These are phyloP conservation scores for Octopus sinensis DNA, from an alignment of 1,140 invertebrate genomes.

Conservation along the genomic window DNA sequence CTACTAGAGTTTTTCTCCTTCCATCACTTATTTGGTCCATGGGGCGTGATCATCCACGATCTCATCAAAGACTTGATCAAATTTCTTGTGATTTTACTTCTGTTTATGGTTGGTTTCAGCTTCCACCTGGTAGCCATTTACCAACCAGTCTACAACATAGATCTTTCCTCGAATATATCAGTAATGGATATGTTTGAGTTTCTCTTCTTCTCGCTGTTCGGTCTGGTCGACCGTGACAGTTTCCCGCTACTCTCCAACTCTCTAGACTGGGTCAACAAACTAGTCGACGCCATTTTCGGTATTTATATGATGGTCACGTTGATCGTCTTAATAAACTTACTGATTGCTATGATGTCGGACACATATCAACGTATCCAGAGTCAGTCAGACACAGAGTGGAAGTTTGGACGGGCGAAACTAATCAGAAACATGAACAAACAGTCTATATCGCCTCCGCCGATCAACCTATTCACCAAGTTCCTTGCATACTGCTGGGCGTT, in stretches of 20 bases:
- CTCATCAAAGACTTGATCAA: slow-evolving; percentile 76
- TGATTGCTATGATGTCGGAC: slow-evolving; percentile 99
- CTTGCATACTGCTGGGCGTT: slow-evolving; percentile 66
- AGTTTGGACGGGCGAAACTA: slow-evolving; percentile 96
- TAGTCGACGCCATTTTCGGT: slow-evolving; percentile 76
- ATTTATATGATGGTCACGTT: slow-evolving; percentile 96
- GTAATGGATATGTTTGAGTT: slow-evolving; percentile 84
- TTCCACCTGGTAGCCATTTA: slow-evolving; percentile 95
- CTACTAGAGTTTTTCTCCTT: slow-evolving; percentile 89
- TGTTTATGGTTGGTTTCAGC: slow-evolving; percentile 98
- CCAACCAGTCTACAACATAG: slow-evolving; percentile 70
- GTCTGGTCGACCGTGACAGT: slow-evolving; percentile 81
- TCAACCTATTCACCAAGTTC: slow-evolving; percentile 90
- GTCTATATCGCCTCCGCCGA: slow-evolving; percentile 91
- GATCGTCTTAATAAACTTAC: slow-evolving; percentile 94
- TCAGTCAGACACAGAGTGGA: slow-evolving; percentile 99
- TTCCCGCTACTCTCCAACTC: slow-evolving; percentile 62
- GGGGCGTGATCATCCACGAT: slow-evolving; percentile 73
- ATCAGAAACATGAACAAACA: slow-evolving; percentile 98
- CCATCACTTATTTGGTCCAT: slow-evolving; percentile 97
- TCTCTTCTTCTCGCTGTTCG: slow-evolving; percentile 97
- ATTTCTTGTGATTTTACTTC: slow-evolving; percentile 92
- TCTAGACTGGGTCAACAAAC: slow-evolving; percentile 60
- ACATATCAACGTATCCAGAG: slow-evolving; percentile 97
- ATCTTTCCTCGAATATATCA: slow-evolving; percentile 23